Evolutionary conservation across 2,113 vertebrate genomes (phyloP), one percentile per base, ranked within the genome.

Genomic region (Nothocercus nigrocapillus): DNA sequence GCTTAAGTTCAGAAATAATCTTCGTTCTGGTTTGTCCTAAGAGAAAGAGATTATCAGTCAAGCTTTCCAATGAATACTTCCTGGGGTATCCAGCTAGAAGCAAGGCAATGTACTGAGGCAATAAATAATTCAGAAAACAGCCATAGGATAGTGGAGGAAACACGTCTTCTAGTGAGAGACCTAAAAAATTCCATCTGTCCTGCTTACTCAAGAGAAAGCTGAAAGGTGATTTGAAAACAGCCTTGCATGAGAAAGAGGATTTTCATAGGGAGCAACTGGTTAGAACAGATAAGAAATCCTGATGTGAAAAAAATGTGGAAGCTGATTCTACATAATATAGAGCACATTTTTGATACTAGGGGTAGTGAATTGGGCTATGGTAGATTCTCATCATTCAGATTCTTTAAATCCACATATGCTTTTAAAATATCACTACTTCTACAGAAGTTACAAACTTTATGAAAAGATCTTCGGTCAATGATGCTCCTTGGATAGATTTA

Each of bases 121-220:
- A 67, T 89, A 89, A 96, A 88, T 70, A 95, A 85, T 78, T 94
- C 61, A 95, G 47, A 78, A 78, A 88, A 38, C 19, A 91, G 38
- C 49, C 47, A 83, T 27, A 78, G 45, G 38, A 59, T 61, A 82
- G 22, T 80, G 36, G 45, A 80, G 40, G 24, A 45, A 89, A 74
- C n/a, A 69, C 76, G 32, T 34, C 62, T 97, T 91, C 42, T 82
- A 58, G 34, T 91, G 24, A 85, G 42, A 88, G 15, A 74, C 8
- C 42, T 83, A 47, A 90, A 81, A 81, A 59, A 24, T 21, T 56
- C 45, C 44, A 7, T 77, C 36, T 85, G 27, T 63, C 81, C 51
- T 88, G 16, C 51, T 82, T 61, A 90, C 13, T 5, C 13, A 68
- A 56, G 32, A 62, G 83, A 75, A 82, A 58, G 2, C 34, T 66